Evolutionary conservation across 2,797 vertebrate genomes (phyloP), one percentile per base, ranked within the genome.

Genomic region (Rhinophrynus dorsalis): DNA sequence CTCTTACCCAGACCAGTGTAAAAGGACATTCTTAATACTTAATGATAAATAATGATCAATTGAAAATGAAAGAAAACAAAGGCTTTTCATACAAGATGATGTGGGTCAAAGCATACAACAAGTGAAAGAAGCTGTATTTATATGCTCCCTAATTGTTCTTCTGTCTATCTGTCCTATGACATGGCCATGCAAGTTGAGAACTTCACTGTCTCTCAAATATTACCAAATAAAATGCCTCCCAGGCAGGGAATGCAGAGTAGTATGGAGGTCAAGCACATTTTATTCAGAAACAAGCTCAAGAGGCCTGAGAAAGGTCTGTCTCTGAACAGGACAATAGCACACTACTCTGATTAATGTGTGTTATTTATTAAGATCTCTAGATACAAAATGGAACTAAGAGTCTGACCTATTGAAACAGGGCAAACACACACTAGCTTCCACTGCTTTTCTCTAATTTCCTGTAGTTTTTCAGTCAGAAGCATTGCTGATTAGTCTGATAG

Each of bases 291-390:
- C 45, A 73, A 66, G 42, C 42, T 66, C 35, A 66, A 73, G 69
- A 66, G 69, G 61, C 69, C 69, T 73, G 69, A 73, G 69, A 73
- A 73, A 73, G 69, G 69, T 73, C 62, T 51, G 68, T 32, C 56
- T 57, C 40, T 26, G 44, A 52, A 26, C 26, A 52, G 37, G 38
- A 52, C 54, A 59, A 52, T 59, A 65, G 17, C 35, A 44, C 35
- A 21, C 35, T 33, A 24, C 44, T 33, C 23, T 12, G 5, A 59
- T 59, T 58, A 60, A 73, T 66, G 29, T 66, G 47, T 52, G 35
- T 55, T 29, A 38, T 37, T 73, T 30, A 54, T 48, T 23, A 35
- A 35, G 12, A 21, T 11, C 15, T 57, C 42, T 11, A 44, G 9
- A 54, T 26, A 66, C 55, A 66, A 67, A 67, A 15, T 52, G 11